Base-by-base conservation (phyloP, 2,797 vertebrate species). In the Oreochromis mossambicus region DNA sequence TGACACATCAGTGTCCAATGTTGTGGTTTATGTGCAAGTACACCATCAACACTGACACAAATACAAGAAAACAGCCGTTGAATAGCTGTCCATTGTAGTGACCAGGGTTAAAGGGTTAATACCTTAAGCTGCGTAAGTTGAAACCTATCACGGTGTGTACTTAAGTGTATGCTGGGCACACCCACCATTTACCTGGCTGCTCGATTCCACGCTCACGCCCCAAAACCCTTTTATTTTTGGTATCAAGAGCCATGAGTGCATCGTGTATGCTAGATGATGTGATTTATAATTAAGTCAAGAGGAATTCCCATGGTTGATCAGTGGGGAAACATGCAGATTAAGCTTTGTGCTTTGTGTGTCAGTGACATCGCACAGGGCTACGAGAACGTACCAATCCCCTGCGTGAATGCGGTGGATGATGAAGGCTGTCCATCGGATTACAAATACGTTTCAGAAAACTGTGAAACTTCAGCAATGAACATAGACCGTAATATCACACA, bases 401-500 rank as follows among this genome's bases (percentile, higher is more conserved):
- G 98, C 4, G 98, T 99, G 63, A 99, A 99, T 0, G 97, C 97
- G 0, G 97, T 98, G 93, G 98, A 99, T 0, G 97, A 97, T 2
- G 98, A 99, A 81, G 97, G 96, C 0, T 98, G 97, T 66, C 98
- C 98, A 0, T 97, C 97, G 2, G 98, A 99, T 87, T 99, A 98
- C 90, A 98, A 98, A 85, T 99, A 99, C 66, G 97, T 99, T 80
- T 97, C 98, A 0, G 98, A 99, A 93, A 99, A 99, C 95, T 99
- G 98, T 3, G 98, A 98, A 94, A 99, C 98, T 0, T 98, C 98
- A 2, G 97, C 97, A 29, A 99, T 98, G 98, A 99, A 98, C 93
- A 99, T 99, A 0, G 98, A 99, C 93, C 96, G 97, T 21, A 99
- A 98, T 93, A 98, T 98, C 89, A 99, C 98, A 26, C 98, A 98